Percentiles rank a stretch among this genome's conserved stretches.
These are phyloP conservation scores for Troides aeacus DNA, from an alignment of 2,888 invertebrate species.

Conservation along the genomic window DNA sequence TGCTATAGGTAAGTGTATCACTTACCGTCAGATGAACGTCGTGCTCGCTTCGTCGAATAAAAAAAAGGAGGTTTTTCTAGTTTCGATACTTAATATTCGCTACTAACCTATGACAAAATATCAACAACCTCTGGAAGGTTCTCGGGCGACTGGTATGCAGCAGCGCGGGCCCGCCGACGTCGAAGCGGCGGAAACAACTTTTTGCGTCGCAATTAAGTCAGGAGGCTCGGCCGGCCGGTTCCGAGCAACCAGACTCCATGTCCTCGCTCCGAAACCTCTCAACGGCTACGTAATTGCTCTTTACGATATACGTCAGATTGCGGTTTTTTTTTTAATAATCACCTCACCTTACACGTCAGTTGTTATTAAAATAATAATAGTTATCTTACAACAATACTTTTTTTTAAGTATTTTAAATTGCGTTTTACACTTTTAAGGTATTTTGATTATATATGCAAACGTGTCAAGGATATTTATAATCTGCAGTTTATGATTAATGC, in stretches of 20 bases:
- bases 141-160: constrained; percentile 4
- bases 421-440: background rate
- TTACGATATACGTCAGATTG: constrained; percentile 13
- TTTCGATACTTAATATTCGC: background rate
- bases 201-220: constrained; percentile 29
- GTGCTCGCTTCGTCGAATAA: too few species aligned
- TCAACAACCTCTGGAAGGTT: constrained; percentile 17
- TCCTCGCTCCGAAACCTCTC: constrained; percentile 16
- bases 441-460: background rate
- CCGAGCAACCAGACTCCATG: constrained; percentile 18
- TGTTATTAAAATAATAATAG: constrained; percentile 4
- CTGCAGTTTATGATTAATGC: constrained; percentile 1
- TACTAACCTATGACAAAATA: constrained; percentile 1
- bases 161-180: constrained; percentile 7
- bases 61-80: background rate
- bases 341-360: background rate
- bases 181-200: constrained; percentile 25
- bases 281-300: constrained; percentile 23
- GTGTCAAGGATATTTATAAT: constrained; percentile 11
- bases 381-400: background rate
- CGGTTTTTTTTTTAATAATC: background rate
- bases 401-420: constrained; percentile 4
- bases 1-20: too few species aligned
- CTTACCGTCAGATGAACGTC: too few species aligned
- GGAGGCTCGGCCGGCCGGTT: constrained; percentile 29